Conservation (phyloP, 2,113 vertebrate genomes). For the Accipiter virgatus region DNA sequence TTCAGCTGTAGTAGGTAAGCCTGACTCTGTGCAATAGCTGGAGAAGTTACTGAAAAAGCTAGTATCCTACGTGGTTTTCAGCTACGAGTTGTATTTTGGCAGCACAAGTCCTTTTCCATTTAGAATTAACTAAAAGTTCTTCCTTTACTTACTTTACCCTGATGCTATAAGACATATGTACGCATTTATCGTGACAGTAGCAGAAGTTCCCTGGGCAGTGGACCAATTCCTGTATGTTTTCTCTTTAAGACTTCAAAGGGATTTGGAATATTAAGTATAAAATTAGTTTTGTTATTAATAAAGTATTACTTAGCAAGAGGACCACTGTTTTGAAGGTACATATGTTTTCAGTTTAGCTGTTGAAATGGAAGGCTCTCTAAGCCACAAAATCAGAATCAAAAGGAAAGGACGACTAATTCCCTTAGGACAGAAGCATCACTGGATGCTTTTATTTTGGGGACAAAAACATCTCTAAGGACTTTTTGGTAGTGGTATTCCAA, state of each 20-base stretch:
- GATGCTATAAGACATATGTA: not conserved
- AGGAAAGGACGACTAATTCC: not conserved
- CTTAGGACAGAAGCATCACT: not conserved
- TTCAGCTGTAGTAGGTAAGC: not conserved
- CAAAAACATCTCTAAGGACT: not conserved
- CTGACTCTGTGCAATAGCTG: not conserved
- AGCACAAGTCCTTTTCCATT: not conserved
- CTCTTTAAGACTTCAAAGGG: not conserved
- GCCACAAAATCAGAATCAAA: not conserved
- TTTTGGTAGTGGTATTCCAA: not conserved
- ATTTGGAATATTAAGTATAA: not conserved
- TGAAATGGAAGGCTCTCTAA: not conserved
- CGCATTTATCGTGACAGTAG: not conserved
- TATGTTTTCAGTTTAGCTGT: not conserved
- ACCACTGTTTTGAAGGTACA: not conserved
- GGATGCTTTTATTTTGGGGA: not conserved
- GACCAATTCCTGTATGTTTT: not conserved
- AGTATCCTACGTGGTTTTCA: not conserved
- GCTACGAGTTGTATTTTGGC: not conserved
- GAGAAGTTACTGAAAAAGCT: not conserved
- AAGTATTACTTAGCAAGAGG: not conserved
- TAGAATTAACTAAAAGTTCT: not conserved
- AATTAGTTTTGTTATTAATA: not conserved
- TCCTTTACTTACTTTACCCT: not conserved
- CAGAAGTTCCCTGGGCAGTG: not conserved